Evolutionary conservation across 1,140 invertebrate species (phyloP).

Genomic region (Cotesia typhae): DNA sequence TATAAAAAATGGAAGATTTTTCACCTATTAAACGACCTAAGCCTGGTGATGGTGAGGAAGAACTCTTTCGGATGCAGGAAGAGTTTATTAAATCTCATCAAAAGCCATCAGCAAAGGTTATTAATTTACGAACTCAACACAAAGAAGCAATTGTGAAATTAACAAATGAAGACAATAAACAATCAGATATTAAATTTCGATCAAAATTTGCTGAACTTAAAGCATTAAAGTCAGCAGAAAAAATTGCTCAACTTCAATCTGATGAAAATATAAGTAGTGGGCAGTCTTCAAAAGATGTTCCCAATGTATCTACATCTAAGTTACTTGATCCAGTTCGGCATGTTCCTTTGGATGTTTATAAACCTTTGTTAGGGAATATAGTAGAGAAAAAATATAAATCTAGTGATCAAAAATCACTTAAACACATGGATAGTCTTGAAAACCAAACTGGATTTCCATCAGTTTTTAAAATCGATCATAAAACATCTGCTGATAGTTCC

Average conservation of each 20-base stretch:
- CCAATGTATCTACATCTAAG: conserved; percentile 23
- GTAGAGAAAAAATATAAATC: conserved; percentile 66
- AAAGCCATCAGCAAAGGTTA: conserved; percentile 69
- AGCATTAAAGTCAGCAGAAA: conserved; percentile 32
- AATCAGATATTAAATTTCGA: conserved; percentile 32
- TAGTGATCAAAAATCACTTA: conserved; percentile 41
- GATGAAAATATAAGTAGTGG: conserved; percentile 44
- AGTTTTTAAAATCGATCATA: conserved; percentile 44
- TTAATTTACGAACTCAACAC: conserved; percentile 57
- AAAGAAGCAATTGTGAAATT: neutral
- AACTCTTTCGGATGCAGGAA: conserved; percentile 75
- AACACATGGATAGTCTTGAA: conserved; percentile 9
- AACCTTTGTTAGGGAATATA: conserved; percentile 69
- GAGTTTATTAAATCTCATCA: conserved; percentile 68
- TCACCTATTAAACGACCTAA: conserved; percentile 66
- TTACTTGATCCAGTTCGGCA: conserved; percentile 61
- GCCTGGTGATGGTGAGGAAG: conserved; percentile 72
- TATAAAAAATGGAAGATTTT: conserved; percentile 33
- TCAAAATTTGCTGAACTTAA: conserved; percentile 53
- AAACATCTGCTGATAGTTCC: conserved; percentile 3
- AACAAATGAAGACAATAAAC: conserved; percentile 8
- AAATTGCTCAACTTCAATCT: conserved; percentile 44
- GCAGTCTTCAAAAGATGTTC: neutral
- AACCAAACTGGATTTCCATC: conserved; percentile 50
- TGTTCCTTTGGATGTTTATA: conserved; percentile 61